A percentile compares a stretch with the other conserved stretches of the same genome.
Evolutionary conservation across 2,888 invertebrate genomes (phyloP).

Genomic region (Megaustenia siamemsis): DNA sequence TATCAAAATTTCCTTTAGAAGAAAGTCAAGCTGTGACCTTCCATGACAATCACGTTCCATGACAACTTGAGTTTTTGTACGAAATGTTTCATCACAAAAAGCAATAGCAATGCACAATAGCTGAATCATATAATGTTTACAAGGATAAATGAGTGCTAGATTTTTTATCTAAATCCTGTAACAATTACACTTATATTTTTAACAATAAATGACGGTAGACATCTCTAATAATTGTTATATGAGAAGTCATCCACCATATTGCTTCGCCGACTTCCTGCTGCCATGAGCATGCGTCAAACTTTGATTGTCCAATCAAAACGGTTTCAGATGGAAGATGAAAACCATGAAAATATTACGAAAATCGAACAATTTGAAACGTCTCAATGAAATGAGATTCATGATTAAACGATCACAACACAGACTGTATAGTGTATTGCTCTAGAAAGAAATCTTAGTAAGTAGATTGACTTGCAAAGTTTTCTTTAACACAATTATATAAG

Average conservation of each 20-base stretch:
- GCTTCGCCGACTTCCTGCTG: constrained; percentile 6
- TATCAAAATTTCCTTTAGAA: not conserved
- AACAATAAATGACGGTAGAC: constrained; percentile 10
- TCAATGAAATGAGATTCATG: too few species aligned
- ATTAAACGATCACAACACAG: too few species aligned
- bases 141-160: not conserved
- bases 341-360: constrained; percentile 7
- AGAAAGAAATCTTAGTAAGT: too few species aligned
- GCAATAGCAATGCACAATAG: not conserved
- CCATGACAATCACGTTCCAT: constrained; percentile 11
- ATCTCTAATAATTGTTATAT: not conserved
- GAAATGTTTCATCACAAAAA: not conserved
- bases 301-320: constrained; percentile 12
- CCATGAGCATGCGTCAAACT: constrained; percentile 6
- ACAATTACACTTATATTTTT: not conserved
- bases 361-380: not conserved
- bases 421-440: too few species aligned
- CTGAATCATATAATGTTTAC: not conserved
- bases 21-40: constrained; percentile 17
- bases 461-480: too few species aligned
- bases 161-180: not conserved
- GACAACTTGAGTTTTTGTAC: not conserved
- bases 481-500: too few species aligned
- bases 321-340: constrained; percentile 6
- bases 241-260: constrained; percentile 45